These are phyloP conservation scores for Danaus chrysippus DNA, from an alignment of 2,888 invertebrate genomes.

Conservation along the genomic window DNA sequence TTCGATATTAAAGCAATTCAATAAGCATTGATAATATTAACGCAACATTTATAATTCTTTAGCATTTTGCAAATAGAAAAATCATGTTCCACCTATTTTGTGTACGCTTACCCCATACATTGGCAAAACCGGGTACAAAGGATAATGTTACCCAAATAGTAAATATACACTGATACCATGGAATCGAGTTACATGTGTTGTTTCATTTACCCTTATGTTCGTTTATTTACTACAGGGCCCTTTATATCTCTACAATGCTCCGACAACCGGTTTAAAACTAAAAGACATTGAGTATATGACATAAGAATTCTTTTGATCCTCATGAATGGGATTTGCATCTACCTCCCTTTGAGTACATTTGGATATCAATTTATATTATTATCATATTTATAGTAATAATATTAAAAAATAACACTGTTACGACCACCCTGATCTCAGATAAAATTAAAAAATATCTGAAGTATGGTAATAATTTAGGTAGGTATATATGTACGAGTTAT, in stretches of 20 bases:
- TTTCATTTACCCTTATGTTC: slow-evolving; percentile 23
- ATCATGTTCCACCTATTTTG: slow-evolving; percentile 6
- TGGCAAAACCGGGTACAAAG: slow-evolving; percentile 52
- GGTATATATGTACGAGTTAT: too few species aligned
- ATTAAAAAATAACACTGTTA: too few species aligned
- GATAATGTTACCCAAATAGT: slow-evolving; percentile 49
- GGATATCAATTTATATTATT: slow-evolving; percentile 3
- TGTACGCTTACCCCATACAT: slow-evolving; percentile 40
- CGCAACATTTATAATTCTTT: background rate
- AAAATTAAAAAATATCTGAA: too few species aligned
- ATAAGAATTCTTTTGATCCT: slow-evolving; percentile 35
- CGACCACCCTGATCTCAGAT: too few species aligned
- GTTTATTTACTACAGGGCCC: slow-evolving; percentile 11
- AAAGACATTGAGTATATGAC: slow-evolving; percentile 37
- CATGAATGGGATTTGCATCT: slow-evolving; percentile 30
- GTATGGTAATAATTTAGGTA: too few species aligned
- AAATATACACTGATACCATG: slow-evolving; percentile 56
- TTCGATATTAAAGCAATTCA: background rate
- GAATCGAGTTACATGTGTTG: slow-evolving; percentile 26
- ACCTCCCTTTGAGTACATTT: slow-evolving; percentile 30
- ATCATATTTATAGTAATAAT: too few species aligned
- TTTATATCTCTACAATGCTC: slow-evolving; percentile 29
- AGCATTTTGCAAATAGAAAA: background rate
- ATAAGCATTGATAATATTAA: too few species aligned
- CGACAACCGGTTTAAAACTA: slow-evolving; percentile 27